phyloP scores from a whole-genome alignment of 1,140 invertebrate genomes.

The Cherax quadricarinatus region DNA sequence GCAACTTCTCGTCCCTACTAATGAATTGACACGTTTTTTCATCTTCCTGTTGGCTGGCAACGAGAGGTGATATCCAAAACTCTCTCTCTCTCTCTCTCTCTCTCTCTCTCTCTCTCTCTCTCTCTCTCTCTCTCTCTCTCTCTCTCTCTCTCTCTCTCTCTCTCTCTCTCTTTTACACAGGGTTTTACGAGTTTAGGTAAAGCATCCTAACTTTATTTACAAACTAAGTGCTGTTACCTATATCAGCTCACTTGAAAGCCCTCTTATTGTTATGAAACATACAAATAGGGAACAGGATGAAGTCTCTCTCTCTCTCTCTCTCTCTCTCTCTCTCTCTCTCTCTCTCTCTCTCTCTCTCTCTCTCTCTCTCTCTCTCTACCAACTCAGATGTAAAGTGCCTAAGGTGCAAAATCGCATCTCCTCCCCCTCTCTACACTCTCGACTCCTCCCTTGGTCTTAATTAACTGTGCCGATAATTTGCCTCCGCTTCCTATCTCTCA shows the following conservation, averaged over 20 bases:
- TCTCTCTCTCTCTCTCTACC: neutral
- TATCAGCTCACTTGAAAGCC: no score
- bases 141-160: no score
- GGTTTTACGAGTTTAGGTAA: no score
- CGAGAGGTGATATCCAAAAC: neutral
- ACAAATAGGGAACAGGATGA: no score
- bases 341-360: no score
- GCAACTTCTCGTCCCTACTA: neutral
- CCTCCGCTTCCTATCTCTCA: neutral
- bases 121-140: no score
- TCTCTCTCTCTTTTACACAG: neutral
- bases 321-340: neutral
- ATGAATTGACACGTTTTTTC: conserved; percentile 3
- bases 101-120: no score
- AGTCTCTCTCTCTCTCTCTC: no score
- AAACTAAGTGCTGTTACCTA: no score
- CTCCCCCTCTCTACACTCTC: neutral
- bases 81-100: neutral
- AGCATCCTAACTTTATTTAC: no score
- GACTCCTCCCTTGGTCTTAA: neutral
- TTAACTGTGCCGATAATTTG: conserved; percentile 2
- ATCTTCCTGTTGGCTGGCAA: neutral
- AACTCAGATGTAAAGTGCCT: neutral
- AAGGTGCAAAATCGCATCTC: neutral
- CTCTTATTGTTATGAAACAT: neutral